Base-by-base conservation (phyloP, 2,113 vertebrate genomes). In the Tor tambroides region DNA sequence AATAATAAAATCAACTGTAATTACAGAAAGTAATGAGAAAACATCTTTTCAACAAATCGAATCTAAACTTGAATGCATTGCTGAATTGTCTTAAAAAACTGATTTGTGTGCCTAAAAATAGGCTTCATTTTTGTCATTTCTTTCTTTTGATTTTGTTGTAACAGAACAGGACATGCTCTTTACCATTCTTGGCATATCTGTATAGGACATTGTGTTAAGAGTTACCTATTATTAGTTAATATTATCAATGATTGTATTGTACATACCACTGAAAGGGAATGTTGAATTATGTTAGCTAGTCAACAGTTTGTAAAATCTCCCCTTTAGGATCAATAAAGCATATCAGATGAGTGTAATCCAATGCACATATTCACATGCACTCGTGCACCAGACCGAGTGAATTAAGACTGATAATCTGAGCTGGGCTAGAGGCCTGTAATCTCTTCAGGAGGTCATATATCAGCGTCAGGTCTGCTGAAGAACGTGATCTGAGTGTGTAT, bases 391-490 rank as follows among this genome's bases (percentile, higher is more conserved):
- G 41, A 46, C 8, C 6, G 14, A 43, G 61, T 49, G 38, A 85
- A 87, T 87, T 86, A 83, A 59, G 63, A 82, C 8, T 76, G 30
- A 83, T 78, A 86, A 86, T 87, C 78, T 54, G 65, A 77, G n/a
- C 80, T 61, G 35, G 59, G 83, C 11, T 56, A 21, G n/a, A n/a
- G n/a, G n/a, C n/a, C n/a, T n/a, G n/a, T 84, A 84, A 88, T 85
- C 81, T 88, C 67, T 85, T 84, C 67, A 88, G 35, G 23, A 80
- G 84, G 54, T 88, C 89, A 86, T 67, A 80, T 85, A 38, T 38
- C 54, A 32, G 51, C 0, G 3, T 86, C 80, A 85, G 28, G 56
- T 41, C 43, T 51, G 10, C 23, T 49, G 54, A 30, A 23, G 2
- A 79, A 32, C 17, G 6, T 46, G 61, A 15, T 43, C 9, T 74